A percentile compares a stretch with the other conserved stretches of the same genome.
Evolutionary conservation across 2,888 invertebrate species (phyloP).

Genomic region (Oxytorus armatus): DNA sequence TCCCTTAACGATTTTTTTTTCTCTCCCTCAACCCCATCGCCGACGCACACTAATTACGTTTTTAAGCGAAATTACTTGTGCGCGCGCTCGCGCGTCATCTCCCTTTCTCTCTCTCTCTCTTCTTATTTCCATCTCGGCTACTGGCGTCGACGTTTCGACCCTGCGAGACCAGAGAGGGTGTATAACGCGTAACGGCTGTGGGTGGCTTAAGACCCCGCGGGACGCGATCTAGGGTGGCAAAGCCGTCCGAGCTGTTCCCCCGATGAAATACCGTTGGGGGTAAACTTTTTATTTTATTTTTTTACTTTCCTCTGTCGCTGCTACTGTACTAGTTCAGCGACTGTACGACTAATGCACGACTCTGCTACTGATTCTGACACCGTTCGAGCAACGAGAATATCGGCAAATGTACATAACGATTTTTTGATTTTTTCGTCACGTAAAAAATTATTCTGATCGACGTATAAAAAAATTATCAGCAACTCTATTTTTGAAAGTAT

Average conservation of each 20-base stretch:
- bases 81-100: slow-evolving; percentile 66
- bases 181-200: slow-evolving; percentile 60
- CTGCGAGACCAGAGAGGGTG: slow-evolving; percentile 5
- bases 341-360: too few species aligned
- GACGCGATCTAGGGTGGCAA: slow-evolving; percentile 46
- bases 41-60: slow-evolving; percentile 83
- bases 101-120: neutral
- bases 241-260: slow-evolving; percentile 45
- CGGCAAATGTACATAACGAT: too few species aligned
- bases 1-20: slow-evolving; percentile 71
- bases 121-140: slow-evolving; percentile 22
- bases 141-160: slow-evolving; percentile 60
- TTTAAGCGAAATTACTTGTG: slow-evolving; percentile 83
- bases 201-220: slow-evolving; percentile 66
- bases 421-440: too few species aligned
- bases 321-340: too few species aligned
- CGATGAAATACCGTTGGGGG: slow-evolving; percentile 69
- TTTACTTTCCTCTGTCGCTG: slow-evolving; percentile 35
- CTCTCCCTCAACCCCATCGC: slow-evolving; percentile 72
- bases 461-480: too few species aligned
- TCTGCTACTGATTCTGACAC: slow-evolving; percentile 11
- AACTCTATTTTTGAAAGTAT: too few species aligned
- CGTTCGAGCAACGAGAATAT: slow-evolving; percentile 2
- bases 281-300: slow-evolving; percentile 59
- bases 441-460: too few species aligned